Evolutionary conservation across 2,888 invertebrate genomes (phyloP), one percentile per base, ranked within the genome.

Genomic region (Synergus gifuensis): DNA sequence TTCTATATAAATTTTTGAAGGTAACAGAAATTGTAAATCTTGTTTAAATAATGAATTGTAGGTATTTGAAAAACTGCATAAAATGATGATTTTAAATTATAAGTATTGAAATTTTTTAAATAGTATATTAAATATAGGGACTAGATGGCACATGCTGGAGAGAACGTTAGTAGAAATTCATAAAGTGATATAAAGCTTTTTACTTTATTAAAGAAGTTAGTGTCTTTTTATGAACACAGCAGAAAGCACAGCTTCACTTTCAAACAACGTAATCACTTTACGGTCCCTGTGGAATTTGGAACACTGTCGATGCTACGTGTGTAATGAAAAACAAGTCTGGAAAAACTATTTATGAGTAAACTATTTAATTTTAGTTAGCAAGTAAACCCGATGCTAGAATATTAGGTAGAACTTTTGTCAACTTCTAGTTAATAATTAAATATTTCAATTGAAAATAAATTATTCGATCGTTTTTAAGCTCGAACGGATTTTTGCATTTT

Each of bases 301-400:
- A 73, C 54, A 46, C 44, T 73, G 73, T 73, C 54, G 54, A n/a
- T 54, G 40, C 73, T 36, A 40, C 54, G 36, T 54, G 40, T 5
- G 54, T 73, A 73, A 73, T 73, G 54, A 40, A 73, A 73, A 73
- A 73, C 16, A 40, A 73, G 54, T 73, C 36, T 73, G n/a, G 40
- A 73, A 73, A 73, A 73, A 73, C 73, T 73, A 42, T 66, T 66
- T 66, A 73, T 73, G 49, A 73, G 73, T 73, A 73, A 73, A 54
- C 54, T 54, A 73, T 73, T 54, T 73, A 69, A 28, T 69, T 49
- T 28, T 54, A n/a, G 54, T 73, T 73, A 73, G n/a, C 40, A 54
- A 58, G n/a, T 54, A 28, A 73, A 73, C 49, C 54, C 8, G 11
- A 40, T 54, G 36, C 54, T 73, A 36, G 54, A 54, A 73, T 36